Conservation (phyloP, 1,140 invertebrate species). For the Drosophila repleta region DNA sequence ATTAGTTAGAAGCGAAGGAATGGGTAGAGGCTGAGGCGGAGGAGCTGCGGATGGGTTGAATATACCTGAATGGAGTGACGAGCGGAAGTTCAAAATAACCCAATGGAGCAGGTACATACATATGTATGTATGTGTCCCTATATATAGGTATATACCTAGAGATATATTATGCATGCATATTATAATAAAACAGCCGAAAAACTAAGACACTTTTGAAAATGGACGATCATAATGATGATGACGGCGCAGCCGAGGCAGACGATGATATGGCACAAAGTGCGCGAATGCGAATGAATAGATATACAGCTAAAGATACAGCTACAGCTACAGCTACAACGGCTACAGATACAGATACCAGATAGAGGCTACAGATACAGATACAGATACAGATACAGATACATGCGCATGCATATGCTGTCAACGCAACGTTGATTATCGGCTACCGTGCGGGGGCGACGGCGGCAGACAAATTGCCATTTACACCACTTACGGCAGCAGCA, state of each 20-base stretch:
- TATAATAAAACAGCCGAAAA: conserved; percentile 50
- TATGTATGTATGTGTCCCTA: not conserved
- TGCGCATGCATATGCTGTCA: conserved; percentile 58
- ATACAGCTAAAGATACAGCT: conserved; percentile 20
- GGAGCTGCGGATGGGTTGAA: conserved; percentile 3
- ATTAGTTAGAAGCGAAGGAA: conserved; percentile 47
- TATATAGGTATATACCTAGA: too few species aligned
- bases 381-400: conserved; percentile 7
- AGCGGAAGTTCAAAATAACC: conserved; percentile 64
- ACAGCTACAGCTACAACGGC: conserved; percentile 8
- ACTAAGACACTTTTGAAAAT: conserved; percentile 68
- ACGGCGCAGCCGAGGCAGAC: conserved; percentile 43
- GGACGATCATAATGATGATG: conserved; percentile 61
- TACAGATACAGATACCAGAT: conserved; percentile 21
- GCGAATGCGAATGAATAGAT: conserved; percentile 55
- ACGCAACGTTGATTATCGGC: conserved; percentile 52
- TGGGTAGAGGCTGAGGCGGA: too few species aligned
- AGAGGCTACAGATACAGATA: conserved; percentile 18
- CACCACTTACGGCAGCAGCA: conserved; percentile 70
- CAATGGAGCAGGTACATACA: conserved; percentile 54
- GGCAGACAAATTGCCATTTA: conserved; percentile 74
- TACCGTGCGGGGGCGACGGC: conserved; percentile 63
- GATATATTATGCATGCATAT: not conserved
- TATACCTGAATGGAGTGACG: conserved; percentile 4
- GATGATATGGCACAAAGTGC: conserved; percentile 76